Conservation (phyloP, 2,888 invertebrate species). For the Drosophila subquinaria region DNA sequence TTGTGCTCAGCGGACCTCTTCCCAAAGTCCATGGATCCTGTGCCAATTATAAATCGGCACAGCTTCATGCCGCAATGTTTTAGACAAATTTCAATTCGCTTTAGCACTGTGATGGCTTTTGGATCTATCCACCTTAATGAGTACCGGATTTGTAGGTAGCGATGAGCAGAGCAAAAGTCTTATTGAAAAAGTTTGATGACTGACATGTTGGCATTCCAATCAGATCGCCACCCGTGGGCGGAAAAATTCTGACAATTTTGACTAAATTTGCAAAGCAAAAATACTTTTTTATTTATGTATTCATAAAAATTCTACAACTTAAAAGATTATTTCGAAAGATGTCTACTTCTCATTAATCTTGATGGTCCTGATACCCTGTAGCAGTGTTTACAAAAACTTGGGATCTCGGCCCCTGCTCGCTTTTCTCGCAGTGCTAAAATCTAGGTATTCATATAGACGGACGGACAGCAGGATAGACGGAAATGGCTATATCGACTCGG, state of each 20-base stretch:
- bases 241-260: not conserved
- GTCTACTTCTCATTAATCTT: no score
- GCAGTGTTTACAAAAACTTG: no score
- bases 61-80: not conserved
- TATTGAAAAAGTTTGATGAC: slow-evolving; percentile 80
- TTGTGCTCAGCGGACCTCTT: no score
- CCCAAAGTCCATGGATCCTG: no score
- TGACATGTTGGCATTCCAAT: slow-evolving; percentile 57
- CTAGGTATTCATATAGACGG: no score
- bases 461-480: no score
- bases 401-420: no score
- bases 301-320: not conserved
- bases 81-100: slow-evolving; percentile 42
- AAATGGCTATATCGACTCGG: no score
- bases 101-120: slow-evolving; percentile 31
- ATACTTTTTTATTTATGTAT: slow-evolving; percentile 25
- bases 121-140: slow-evolving; percentile 28
- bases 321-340: no score
- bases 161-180: slow-evolving; percentile 66
- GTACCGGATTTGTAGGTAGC: slow-evolving; percentile 55
- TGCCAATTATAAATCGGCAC: no score
- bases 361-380: no score
- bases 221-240: not conserved
- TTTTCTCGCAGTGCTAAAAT: no score
- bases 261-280: slow-evolving; percentile 25